A percentile compares a stretch with the other conserved stretches of the same genome.
These are phyloP conservation scores for Myotis findleyi DNA, from an alignment of 2,797 vertebrate species.

Conservation along the genomic window DNA sequence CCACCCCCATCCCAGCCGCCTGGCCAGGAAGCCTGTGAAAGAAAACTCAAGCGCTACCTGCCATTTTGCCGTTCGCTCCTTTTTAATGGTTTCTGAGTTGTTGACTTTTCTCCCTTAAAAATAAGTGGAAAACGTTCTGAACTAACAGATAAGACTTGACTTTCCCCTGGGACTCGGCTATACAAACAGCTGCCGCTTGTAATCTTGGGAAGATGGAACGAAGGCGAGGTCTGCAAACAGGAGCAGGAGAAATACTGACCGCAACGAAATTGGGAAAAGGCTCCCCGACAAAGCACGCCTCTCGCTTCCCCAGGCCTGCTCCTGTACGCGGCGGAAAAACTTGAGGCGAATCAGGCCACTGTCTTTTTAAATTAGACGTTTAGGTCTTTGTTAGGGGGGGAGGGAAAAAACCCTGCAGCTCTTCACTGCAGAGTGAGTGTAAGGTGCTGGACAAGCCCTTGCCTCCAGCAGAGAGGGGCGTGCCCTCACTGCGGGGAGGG, in stretches of 20 bases:
- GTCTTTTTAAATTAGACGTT: slow-evolving; percentile 61
- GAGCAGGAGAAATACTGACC: background rate
- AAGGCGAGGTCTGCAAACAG: background rate
- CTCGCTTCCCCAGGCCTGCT: background rate
- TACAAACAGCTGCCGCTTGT: background rate
- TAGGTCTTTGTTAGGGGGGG: slow-evolving; percentile 24
- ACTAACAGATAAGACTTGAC: slow-evolving; percentile 46
- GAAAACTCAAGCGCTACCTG: slow-evolving; percentile 46
- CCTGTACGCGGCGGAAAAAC: background rate
- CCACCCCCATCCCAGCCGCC: background rate
- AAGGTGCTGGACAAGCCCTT: background rate
- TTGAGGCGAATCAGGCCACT: background rate
- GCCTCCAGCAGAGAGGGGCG: background rate
- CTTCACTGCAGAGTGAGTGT: background rate
- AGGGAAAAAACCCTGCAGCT: background rate
- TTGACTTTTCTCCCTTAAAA: slow-evolving; percentile 57
- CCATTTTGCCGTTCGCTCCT: background rate
- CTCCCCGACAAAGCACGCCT: background rate
- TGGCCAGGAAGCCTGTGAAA: background rate
- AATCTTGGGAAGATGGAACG: background rate
- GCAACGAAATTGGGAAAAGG: background rate
- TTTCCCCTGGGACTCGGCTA: slow-evolving; percentile 42
- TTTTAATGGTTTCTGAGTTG: slow-evolving; percentile 43
- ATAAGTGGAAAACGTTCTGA: slow-evolving; percentile 11
- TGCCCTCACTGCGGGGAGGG: background rate